Evolutionary conservation across 2,797 vertebrate genomes (phyloP), one percentile per base, ranked within the genome.

Genomic region (Hephaestus fuliginosus): DNA sequence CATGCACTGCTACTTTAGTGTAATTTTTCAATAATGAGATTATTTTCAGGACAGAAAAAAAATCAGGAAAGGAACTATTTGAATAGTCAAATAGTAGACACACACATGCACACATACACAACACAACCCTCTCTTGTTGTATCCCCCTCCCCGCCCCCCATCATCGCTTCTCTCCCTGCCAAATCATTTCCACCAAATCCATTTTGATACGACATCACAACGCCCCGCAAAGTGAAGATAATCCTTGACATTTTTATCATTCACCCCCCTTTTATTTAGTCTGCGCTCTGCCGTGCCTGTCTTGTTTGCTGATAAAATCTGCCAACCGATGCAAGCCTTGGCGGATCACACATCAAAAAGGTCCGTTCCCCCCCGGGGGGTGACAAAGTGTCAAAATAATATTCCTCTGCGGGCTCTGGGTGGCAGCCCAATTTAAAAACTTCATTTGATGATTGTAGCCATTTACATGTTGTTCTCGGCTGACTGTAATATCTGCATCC

Each of bases 331-430:
- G 88, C 65, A 8, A 63, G 90, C 92, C 91, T 74, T 76, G 90
- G 91, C 72, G 89, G 93, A 94, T 95, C 89, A 41, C 88, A 95
- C 95, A 96, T 96, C 95, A 96, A 95, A 95, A 96, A 93, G 91
- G 15, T 1, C 66, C 78, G 48, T 76, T 88, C 70, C 67, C 68
- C 86, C 89, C 91, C 83, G 36, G 72, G 82, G 91, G 94, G 88
- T 81, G 92, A 86, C 55, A 36, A 70, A 84, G 87, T 93, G 96
- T 96, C 95, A 95, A 85, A 94, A 95, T 86, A 87, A 90, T 83
- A 94, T 81, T 88, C 77, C 89, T 94, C 91, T 93, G 87, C 74
- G 83, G 88, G 87, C 91, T 92, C 91, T 18, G 76, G 82, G 87
- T 95, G 95, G 93, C 94, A 72, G 91, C 86, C 89, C 90, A 51